Base-by-base conservation (phyloP, 2,797 vertebrate genomes). In the Platalea minor region DNA sequence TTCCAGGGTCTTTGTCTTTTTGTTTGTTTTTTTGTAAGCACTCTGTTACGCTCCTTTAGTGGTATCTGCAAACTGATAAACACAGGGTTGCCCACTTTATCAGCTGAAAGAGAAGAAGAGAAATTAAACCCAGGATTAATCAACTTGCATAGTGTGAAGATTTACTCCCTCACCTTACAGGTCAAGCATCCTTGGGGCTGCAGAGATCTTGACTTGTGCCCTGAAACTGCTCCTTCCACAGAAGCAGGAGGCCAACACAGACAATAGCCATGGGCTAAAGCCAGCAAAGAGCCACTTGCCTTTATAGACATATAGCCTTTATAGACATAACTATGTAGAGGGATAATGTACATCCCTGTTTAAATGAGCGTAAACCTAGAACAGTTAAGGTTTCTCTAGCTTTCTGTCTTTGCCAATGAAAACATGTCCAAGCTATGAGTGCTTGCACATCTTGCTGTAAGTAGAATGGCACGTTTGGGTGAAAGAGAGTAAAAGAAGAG, bases 51-150 rank as follows among this genome's bases (percentile, higher is more conserved):
- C 23, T 95, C 76, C n/a, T 92, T 96, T 69, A 86, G 57, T 74
- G 60, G 33, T 70, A 89, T 53, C 88, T 85, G 78, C 33, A 68
- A 97, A 94, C 60, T 67, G 72, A 94, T 64, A 91, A 95, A 94
- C 84, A 78, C n/a, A 79, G 59, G 59, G 68, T 83, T 94, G 70
- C 78, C 69, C 17, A 59, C 23, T 74, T 95, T 86, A 70, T 77
- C 90, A 73, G 84, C 43, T 9, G 17, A 89, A 93, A 89, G 76
- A 84, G 28, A 53, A 78, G 68, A 90, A 89, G 59, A 95, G 75
- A 94, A 95, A 95, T 87, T 86, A 75, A 96, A 89, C 37, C 51
- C 51, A 23, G 37, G 35, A 29, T 75, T 85, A 93, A 94, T 80
- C 83, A 73, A 8, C 68, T 81, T 75, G n/a, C 19, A 85, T 29